Conservation (phyloP, 2,888 invertebrate species). For the Xestoiulus laeticollis region DNA sequence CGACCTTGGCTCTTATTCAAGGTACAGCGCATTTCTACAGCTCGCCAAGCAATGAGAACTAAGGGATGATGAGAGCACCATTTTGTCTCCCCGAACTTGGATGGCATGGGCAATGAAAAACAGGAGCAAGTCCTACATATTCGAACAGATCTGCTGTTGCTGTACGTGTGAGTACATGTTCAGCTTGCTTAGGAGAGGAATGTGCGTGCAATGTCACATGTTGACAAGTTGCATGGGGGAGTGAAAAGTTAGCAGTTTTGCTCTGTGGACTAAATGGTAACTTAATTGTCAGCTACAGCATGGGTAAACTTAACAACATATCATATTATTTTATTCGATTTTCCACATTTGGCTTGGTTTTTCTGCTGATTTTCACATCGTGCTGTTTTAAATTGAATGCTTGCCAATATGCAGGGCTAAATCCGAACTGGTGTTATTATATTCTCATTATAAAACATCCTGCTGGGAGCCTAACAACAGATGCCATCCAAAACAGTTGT, state of each 20-base stretch:
- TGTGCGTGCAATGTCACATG: not conserved
- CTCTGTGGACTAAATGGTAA: not conserved
- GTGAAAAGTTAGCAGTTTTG: not conserved
- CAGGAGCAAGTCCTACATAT: not conserved
- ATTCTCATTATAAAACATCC: no score
- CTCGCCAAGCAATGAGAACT: not conserved
- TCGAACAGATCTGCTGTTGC: not conserved
- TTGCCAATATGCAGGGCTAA: no score
- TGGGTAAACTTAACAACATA: no score
- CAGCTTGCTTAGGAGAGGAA: not conserved
- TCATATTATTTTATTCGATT: no score
- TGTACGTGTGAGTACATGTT: not conserved
- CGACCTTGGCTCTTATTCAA: conserved; percentile 20
- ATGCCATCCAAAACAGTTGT: no score
- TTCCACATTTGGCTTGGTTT: no score
- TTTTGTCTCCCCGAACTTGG: not conserved
- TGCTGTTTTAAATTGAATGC: no score
- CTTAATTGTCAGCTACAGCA: no score
- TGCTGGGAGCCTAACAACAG: no score
- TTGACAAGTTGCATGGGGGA: not conserved
- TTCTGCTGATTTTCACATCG: no score
- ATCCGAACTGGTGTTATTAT: no score
- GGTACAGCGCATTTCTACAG: not conserved
- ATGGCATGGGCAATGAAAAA: conserved; percentile 7
- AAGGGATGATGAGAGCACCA: conserved; percentile 25